Conservation (phyloP, 1,140 invertebrate species). For the Bombus superbus region DNA sequence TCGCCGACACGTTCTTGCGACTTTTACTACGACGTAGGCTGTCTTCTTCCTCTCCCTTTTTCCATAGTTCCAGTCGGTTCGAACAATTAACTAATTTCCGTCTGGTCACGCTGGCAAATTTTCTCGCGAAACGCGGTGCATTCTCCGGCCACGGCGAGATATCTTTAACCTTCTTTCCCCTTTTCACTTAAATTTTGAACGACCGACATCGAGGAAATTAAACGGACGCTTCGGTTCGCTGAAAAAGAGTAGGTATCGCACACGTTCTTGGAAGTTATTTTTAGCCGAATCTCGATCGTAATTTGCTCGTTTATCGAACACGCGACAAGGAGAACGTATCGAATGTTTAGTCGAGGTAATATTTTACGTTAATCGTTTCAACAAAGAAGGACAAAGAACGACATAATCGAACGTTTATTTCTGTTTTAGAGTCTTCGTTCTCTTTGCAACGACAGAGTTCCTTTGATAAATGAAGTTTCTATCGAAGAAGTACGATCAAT, state of each 20-base stretch:
- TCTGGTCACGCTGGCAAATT: neutral
- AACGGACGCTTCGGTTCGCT: neutral
- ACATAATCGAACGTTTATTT: neutral
- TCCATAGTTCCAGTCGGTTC: neutral
- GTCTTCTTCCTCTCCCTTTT: neutral
- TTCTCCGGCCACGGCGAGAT: too few relatives aligned
- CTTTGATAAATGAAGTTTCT: slow-evolving; percentile 11
- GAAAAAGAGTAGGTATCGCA: too few relatives aligned
- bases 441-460: neutral
- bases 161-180: neutral
- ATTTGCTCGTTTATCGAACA: neutral
- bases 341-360: neutral
- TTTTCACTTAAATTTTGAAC: neutral
- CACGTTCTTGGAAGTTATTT: neutral
- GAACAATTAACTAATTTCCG: slow-evolving; percentile 18
- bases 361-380: neutral
- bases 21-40: neutral
- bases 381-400: neutral
- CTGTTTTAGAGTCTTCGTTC: neutral
- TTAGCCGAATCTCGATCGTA: neutral
- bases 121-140: neutral
- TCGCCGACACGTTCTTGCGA: neutral
- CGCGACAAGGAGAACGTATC: neutral
- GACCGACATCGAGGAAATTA: neutral
- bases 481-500: neutral